A percentile compares a stretch with the other conserved stretches of the same genome.
phyloP scores from a whole-genome alignment of 2,888 invertebrate species.

The Amiota communis region DNA sequence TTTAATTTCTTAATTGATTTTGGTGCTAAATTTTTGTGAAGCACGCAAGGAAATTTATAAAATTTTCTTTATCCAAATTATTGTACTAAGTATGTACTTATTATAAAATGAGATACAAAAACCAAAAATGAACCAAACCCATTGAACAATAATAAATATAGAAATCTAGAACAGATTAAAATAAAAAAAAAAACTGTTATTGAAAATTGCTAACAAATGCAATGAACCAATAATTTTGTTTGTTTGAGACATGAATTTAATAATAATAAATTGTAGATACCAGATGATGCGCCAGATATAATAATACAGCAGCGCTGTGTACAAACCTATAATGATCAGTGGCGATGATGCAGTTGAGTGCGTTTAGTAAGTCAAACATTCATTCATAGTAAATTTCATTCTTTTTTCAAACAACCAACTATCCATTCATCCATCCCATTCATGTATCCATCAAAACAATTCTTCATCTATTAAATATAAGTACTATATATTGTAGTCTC shows the following conservation, averaged over 20 bases:
- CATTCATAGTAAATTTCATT: no score
- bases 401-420: neutral
- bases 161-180: neutral
- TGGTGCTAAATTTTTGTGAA: neutral
- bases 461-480: neutral
- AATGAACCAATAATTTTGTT: slow-evolving; percentile 17
- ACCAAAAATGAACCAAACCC: neutral
- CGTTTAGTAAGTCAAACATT: neutral
- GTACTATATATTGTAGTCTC: neutral
- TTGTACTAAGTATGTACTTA: no score
- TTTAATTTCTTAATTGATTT: slow-evolving; percentile 10
- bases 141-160: neutral
- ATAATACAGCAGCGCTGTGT: no score
- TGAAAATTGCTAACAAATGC: slow-evolving; percentile 15
- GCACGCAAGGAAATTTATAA: neutral
- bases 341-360: neutral
- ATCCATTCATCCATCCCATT: neutral
- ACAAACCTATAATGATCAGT: no score
- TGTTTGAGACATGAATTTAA: slow-evolving; percentile 1
- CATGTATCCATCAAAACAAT: neutral
- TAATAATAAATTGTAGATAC: no score
- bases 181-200: neutral
- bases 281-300: neutral
- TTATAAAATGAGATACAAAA: neutral
- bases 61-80: no score